Percentiles rank a stretch among this genome's conserved stretches.
These are phyloP conservation scores for Drosophila neocordata DNA, from an alignment of 1,140 invertebrate genomes.

Conservation along the genomic window DNA sequence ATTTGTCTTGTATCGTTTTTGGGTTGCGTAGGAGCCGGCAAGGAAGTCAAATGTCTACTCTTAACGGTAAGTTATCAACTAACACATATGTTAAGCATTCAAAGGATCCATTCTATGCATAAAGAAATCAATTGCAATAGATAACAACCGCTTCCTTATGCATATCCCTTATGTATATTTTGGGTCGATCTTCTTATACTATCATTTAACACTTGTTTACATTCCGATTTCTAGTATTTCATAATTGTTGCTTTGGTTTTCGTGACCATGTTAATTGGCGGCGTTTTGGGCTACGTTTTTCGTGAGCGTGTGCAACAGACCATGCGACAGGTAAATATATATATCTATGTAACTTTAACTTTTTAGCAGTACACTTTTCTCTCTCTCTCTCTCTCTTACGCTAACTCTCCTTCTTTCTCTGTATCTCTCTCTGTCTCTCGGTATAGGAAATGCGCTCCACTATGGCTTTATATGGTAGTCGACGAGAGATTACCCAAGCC, in stretches of 20 bases:
- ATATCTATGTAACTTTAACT: not conserved
- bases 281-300: conserved; percentile 94
- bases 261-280: conserved; percentile 93
- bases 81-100: too few species aligned
- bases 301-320: conserved; percentile 89
- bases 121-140: too few species aligned
- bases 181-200: not conserved
- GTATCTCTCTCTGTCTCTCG: not conserved
- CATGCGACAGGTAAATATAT: conserved; percentile 84
- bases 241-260: conserved; percentile 93
- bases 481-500: conserved; percentile 87
- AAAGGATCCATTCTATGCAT: too few species aligned
- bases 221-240: conserved; percentile 88
- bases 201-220: conserved; percentile 51
- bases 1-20: conserved; percentile 91
- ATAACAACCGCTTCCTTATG: too few species aligned
- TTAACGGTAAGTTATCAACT: conserved; percentile 90
- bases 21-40: conserved; percentile 93
- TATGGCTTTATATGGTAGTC: conserved; percentile 88
- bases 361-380: not conserved
- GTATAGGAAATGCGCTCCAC: conserved; percentile 89
- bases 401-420: too few species aligned
- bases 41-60: conserved; percentile 94
- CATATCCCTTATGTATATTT: too few species aligned
- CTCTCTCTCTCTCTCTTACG: too few species aligned